phyloP scores from a whole-genome alignment of 2,888 invertebrate genomes.

The Chloroclysta siterata region DNA sequence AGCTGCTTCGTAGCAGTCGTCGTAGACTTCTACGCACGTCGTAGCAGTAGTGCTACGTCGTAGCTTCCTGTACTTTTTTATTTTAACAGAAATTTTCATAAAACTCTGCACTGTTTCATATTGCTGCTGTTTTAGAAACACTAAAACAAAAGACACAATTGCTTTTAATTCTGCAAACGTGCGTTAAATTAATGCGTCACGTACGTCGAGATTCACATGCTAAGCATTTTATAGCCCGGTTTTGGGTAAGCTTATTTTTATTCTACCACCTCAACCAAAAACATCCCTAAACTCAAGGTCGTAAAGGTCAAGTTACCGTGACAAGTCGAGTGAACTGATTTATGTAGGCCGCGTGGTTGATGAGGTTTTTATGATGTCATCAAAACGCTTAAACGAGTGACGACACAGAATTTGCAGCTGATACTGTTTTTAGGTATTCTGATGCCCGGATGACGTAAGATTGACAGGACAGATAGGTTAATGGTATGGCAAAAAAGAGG shows the following conservation, averaged over 20 bases:
- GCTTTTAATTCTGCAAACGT: conserved; percentile 39
- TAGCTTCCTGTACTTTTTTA: conserved; percentile 32
- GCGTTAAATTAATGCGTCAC: conserved; percentile 39
- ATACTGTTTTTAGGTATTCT: conserved; percentile 41
- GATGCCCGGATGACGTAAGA: conserved; percentile 22
- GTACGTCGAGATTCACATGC: conserved; percentile 43
- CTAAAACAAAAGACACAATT: conserved; percentile 16
- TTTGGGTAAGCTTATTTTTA: conserved; percentile 41
- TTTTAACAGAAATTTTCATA: neutral
- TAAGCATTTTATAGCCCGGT: conserved; percentile 41
- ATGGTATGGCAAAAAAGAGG: conserved; percentile 14
- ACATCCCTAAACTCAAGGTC: conserved; percentile 11
- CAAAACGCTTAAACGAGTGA: conserved; percentile 64
- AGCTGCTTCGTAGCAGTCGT: conserved; percentile 35
- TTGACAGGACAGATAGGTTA: conserved; percentile 28
- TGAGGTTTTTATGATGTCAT: conserved; percentile 71
- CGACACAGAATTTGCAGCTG: conserved; percentile 48
- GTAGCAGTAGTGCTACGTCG: conserved; percentile 53
- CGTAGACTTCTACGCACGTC: conserved; percentile 48
- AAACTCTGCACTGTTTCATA: neutral
- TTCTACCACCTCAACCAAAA: conserved; percentile 7
- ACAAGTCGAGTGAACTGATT: conserved; percentile 45
- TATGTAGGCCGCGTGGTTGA: conserved; percentile 64
- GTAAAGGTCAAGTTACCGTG: conserved; percentile 22
- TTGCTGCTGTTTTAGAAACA: conserved; percentile 15